These are phyloP conservation scores for Colletes gigas DNA, from an alignment of 1,140 invertebrate genomes.

Conservation along the genomic window DNA sequence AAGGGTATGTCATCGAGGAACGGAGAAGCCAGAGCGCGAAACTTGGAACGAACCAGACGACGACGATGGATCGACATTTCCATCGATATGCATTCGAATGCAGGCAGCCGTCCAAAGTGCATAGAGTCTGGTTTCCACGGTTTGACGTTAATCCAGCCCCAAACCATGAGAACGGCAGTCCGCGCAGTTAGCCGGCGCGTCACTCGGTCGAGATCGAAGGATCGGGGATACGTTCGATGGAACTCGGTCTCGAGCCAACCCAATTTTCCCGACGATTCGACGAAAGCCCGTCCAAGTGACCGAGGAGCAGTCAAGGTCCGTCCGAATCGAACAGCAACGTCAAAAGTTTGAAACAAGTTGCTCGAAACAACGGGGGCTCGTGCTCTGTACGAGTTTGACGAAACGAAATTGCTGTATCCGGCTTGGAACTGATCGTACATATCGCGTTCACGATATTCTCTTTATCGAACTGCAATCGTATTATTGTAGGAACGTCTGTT, in stretches of 20 bases:
- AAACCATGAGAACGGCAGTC: constrained; percentile 24
- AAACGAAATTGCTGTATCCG: background rate
- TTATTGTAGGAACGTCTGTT: no score
- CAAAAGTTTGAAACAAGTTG: constrained; percentile 45
- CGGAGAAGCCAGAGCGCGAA: background rate
- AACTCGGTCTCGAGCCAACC: constrained; percentile 30
- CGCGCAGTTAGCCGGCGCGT: constrained; percentile 27
- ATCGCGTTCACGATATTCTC: no score
- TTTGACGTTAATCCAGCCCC: constrained; percentile 53
- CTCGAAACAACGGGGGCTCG: background rate
- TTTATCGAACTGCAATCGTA: no score
- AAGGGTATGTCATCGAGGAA: constrained; percentile 21
- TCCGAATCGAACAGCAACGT: constrained; percentile 12
- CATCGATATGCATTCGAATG: constrained; percentile 54
- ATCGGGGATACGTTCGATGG: constrained; percentile 32
- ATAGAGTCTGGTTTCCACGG: background rate
- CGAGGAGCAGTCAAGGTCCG: constrained; percentile 14
- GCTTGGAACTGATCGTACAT: no score
- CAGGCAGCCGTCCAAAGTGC: constrained; percentile 37
- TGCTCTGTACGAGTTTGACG: background rate
- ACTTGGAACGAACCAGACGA: constrained; percentile 12
- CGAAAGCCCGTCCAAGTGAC: background rate
- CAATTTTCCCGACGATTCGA: constrained; percentile 25
- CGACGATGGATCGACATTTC: constrained; percentile 48
- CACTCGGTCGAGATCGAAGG: constrained; percentile 33